These are phyloP conservation scores for Neuroscelio doddi DNA, from an alignment of 2,888 invertebrate genomes.

Conservation along the genomic window DNA sequence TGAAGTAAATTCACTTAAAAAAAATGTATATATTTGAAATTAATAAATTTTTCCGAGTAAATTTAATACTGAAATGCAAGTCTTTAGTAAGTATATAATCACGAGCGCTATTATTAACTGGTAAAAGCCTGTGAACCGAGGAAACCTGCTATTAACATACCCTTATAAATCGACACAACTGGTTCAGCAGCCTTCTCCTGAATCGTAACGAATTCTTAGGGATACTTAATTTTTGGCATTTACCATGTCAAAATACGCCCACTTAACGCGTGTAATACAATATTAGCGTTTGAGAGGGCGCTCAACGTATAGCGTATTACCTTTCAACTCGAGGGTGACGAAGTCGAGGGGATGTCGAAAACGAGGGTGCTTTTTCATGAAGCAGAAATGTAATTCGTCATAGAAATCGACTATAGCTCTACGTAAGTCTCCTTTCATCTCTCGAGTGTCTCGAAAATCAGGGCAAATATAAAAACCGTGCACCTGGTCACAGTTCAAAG, in stretches of 20 bases:
- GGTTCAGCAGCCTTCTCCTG: not conserved
- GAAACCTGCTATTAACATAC: not conserved
- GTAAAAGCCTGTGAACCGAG: not conserved
- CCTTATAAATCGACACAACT: not conserved
- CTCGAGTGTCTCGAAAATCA: slow-evolving; percentile 28
- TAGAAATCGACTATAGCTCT: no score
- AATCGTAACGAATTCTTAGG: not conserved
- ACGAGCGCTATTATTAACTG: slow-evolving; percentile 1
- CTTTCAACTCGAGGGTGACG: slow-evolving; percentile 4
- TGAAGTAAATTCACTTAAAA: no score
- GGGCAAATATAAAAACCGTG: slow-evolving; percentile 5
- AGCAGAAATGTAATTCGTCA: slow-evolving; percentile 9
- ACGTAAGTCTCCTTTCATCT: slow-evolving; percentile 38
- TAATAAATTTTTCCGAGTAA: slow-evolving; percentile 6
- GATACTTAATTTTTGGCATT: slow-evolving; percentile 38
- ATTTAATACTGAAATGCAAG: slow-evolving; percentile 18
- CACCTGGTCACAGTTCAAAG: slow-evolving; percentile 43
- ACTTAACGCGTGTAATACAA: slow-evolving; percentile 20
- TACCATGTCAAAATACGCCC: slow-evolving; percentile 36
- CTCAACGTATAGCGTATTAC: no score
- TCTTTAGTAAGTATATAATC: not conserved
- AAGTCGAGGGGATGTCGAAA: slow-evolving; percentile 11
- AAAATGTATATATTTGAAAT: no score
- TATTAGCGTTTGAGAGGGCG: slow-evolving; percentile 8
- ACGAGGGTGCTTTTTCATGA: slow-evolving; percentile 18